phyloP scores from a whole-genome alignment of 1,140 invertebrate genomes.

The Caenorhabditis inopinata region DNA sequence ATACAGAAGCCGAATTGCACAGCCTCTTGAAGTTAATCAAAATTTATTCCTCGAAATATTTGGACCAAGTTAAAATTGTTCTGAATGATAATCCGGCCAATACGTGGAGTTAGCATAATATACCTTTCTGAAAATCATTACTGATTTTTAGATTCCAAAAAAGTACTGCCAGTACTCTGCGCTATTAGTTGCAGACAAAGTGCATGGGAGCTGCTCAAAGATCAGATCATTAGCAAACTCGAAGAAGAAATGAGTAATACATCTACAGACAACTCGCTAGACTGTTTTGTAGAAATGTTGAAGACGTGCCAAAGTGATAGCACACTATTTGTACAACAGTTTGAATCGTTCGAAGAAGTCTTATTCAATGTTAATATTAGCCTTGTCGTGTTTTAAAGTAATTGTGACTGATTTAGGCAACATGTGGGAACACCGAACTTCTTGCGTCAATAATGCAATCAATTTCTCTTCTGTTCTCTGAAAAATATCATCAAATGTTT shows the following conservation, averaged over 20 bases:
- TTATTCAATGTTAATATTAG: not conserved
- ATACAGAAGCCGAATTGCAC: not conserved
- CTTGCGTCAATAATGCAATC: not conserved
- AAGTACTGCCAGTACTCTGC: not conserved
- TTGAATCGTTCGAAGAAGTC: not conserved
- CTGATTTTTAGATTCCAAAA: not conserved
- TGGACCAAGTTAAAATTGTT: conserved; percentile 27
- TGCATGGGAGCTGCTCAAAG: not conserved
- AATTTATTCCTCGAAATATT: not conserved
- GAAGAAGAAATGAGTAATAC: not conserved
- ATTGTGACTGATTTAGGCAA: not conserved
- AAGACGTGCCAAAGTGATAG: not conserved
- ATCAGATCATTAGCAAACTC: not conserved
- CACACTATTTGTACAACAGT: not conserved
- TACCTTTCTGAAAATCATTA: not conserved
- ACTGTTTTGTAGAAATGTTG: not conserved
- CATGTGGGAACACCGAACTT: too few relatives aligned
- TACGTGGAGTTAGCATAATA: not conserved
- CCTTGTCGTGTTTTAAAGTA: too few relatives aligned
- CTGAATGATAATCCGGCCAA: not conserved
- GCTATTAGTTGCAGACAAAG: not conserved
- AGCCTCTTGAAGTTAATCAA: conserved; percentile 5
- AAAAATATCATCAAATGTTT: not conserved
- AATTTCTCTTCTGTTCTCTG: not conserved
- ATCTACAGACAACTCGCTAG: not conserved